phyloP scores from a whole-genome alignment of 2,113 vertebrate species.

The Hyperopisus bebe region DNA sequence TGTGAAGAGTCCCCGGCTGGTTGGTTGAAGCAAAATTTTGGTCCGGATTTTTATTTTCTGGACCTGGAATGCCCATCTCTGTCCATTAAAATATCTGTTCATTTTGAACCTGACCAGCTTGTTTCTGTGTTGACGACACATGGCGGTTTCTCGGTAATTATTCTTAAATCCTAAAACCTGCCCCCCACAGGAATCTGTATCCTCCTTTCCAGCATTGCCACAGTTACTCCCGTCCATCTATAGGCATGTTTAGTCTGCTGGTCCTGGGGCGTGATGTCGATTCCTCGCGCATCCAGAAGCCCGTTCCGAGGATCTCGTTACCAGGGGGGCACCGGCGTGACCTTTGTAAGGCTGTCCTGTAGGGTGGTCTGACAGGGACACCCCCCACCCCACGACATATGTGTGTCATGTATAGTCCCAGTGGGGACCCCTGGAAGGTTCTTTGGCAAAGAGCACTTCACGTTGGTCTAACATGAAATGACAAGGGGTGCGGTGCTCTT shows the following conservation, averaged over 20 bases:
- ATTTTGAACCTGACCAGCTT: not conserved
- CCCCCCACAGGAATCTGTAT: slow-evolving; percentile 50
- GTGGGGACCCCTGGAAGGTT: not conserved
- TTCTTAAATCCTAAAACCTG: slow-evolving; percentile 53
- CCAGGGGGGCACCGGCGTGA: slow-evolving; percentile 54
- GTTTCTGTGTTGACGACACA: slow-evolving; percentile 40
- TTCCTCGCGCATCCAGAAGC: slow-evolving; percentile 71
- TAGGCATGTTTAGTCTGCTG: slow-evolving; percentile 84
- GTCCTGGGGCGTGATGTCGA: slow-evolving; percentile 65
- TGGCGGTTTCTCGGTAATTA: slow-evolving; percentile 46
- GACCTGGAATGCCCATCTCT: not conserved
- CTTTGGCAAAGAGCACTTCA: not conserved
- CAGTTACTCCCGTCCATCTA: slow-evolving; percentile 67
- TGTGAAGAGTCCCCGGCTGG: not conserved
- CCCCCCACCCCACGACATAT: slow-evolving; percentile 65
- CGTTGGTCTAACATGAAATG: not conserved
- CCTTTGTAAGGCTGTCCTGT: slow-evolving; percentile 63
- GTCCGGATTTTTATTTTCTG: not conserved
- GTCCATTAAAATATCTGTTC: not conserved
- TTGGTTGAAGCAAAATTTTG: not conserved
- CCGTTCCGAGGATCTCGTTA: slow-evolving; percentile 85
- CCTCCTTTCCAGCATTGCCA: slow-evolving; percentile 50
- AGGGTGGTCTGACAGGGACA: slow-evolving; percentile 80
- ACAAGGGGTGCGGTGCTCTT: not conserved
- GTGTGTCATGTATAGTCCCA: not conserved